Conservation (phyloP, 2,888 invertebrate species). For the Eupithecia insigniata region DNA sequence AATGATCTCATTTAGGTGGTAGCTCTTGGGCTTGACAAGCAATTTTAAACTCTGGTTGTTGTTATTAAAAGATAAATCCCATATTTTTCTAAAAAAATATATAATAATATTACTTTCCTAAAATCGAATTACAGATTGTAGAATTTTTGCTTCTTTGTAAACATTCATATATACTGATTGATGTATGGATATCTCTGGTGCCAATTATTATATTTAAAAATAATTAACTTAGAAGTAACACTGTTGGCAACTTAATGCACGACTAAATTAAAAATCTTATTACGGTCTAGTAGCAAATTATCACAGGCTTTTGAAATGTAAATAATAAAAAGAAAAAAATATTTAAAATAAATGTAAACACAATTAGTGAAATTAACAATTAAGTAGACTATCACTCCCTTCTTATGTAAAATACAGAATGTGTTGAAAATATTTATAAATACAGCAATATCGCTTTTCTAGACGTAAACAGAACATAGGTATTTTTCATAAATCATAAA, state of each 20-base stretch:
- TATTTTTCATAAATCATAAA: background rate
- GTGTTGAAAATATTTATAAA: constrained; percentile 7
- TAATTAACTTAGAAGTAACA: constrained; percentile 24
- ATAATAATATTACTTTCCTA: constrained; percentile 11
- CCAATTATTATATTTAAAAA: constrained; percentile 37
- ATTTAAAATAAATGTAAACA: constrained; percentile 15
- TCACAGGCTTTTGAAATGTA: constrained; percentile 17
- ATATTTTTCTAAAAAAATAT: constrained; percentile 31
- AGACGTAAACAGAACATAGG: background rate
- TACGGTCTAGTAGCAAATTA: background rate
- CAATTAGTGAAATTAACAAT: constrained; percentile 19
- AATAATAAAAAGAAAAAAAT: constrained; percentile 4
- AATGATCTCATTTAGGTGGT: constrained; percentile 9
- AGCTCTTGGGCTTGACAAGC: constrained; percentile 4
- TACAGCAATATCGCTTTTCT: background rate
- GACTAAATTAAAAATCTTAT: background rate
- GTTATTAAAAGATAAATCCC: constrained; percentile 49
- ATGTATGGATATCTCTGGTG: constrained; percentile 36
- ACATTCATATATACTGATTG: constrained; percentile 7
- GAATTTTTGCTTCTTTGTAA: background rate
- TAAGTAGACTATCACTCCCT: constrained; percentile 11
- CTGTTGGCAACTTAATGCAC: constrained; percentile 35
- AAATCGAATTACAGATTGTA: constrained; percentile 7
- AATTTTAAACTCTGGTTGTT: constrained; percentile 19
- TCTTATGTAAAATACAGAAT: constrained; percentile 18